Evolutionary conservation across 1,140 invertebrate genomes (phyloP).

Genomic region (Nasonia longicornis): DNA sequence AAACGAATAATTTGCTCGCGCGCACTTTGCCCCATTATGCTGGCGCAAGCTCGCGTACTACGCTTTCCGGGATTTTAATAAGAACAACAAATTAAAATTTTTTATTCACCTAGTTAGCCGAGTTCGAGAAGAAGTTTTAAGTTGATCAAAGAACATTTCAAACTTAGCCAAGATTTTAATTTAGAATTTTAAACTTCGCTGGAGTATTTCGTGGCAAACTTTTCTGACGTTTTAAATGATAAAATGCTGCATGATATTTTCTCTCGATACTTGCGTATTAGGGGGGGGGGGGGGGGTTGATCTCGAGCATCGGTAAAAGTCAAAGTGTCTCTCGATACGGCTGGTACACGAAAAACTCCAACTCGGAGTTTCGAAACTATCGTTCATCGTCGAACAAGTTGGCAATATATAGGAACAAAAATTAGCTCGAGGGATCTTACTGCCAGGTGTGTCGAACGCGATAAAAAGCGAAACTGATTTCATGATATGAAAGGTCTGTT

Average conservation of each 20-base stretch:
- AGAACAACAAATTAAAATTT: background rate
- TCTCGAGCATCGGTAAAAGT: background rate
- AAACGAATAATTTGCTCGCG: background rate
- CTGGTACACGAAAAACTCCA: no score
- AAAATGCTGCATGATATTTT: background rate
- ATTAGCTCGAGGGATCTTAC: no score
- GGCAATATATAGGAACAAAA: no score
- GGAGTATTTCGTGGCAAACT: background rate
- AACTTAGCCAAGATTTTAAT: background rate
- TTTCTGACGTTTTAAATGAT: background rate
- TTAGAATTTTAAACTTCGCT: background rate
- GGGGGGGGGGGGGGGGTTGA: background rate
- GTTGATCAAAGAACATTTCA: conserved; percentile 2
- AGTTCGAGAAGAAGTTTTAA: background rate
- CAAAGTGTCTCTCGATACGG: no score
- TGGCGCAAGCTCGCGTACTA: background rate
- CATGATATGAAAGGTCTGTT: no score
- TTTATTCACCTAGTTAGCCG: background rate
- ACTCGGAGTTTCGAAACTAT: no score
- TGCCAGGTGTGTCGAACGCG: no score
- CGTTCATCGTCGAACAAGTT: no score
- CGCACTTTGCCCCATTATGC: background rate
- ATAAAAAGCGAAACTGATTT: no score
- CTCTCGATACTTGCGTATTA: background rate
- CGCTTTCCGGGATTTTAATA: background rate